phyloP scores from a whole-genome alignment of 1,140 invertebrate genomes.

The Heliconius eleuchia region DNA sequence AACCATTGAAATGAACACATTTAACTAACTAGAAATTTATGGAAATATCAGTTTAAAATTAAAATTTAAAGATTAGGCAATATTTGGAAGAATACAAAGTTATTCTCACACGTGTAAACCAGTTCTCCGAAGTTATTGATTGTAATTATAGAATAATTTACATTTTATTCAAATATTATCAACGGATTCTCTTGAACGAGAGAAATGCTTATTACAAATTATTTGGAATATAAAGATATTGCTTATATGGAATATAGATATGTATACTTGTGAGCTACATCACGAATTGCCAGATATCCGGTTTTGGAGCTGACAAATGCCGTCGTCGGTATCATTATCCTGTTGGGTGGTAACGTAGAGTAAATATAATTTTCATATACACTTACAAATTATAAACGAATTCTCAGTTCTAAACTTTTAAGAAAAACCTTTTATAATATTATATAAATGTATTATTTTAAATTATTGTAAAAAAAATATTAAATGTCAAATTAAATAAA shows the following conservation, averaged over 20 bases:
- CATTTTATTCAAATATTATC: neutral
- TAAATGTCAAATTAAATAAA: too few species aligned
- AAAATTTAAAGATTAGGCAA: neutral
- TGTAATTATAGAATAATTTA: neutral
- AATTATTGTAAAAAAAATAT: too few species aligned
- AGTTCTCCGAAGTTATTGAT: neutral
- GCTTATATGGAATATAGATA: neutral
- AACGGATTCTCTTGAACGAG: neutral
- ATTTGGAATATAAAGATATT: neutral
- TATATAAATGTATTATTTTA: too few species aligned
- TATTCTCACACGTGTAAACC: neutral
- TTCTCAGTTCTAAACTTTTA: neutral
- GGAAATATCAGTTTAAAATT: neutral
- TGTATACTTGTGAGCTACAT: constrained; percentile 19
- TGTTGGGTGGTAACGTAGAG: neutral
- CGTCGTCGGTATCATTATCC: constrained; percentile 1
- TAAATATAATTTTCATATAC: neutral
- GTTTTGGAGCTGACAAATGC: constrained; percentile 34
- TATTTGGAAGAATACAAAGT: neutral
- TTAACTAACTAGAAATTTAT: neutral
- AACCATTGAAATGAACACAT: neutral
- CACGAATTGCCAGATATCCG: constrained; percentile 48
- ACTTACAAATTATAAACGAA: neutral
- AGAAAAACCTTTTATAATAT: neutral
- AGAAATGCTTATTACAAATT: neutral